These are phyloP conservation scores for Oscheius sp. DNA, from an alignment of 2,888 invertebrate species.

Conservation along the genomic window DNA sequence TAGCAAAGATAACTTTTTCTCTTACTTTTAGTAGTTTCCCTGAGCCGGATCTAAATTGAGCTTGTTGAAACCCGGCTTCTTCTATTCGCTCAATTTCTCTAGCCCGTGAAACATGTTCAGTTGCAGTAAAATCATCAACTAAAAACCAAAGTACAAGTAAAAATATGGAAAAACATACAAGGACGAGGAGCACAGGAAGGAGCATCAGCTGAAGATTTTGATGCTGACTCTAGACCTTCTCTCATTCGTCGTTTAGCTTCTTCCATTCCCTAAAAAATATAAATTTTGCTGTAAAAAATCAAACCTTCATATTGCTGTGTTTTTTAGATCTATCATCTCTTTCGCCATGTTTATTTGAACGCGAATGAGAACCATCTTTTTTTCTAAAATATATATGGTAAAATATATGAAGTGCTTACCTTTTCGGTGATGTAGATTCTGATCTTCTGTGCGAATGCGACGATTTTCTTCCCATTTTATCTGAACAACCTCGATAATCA, in stretches of 20 bases:
- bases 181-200: conserved; percentile 14
- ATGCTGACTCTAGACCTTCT: conserved; percentile 22
- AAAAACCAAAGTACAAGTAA: background rate
- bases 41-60: conserved; percentile 23
- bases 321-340: background rate
- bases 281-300: background rate
- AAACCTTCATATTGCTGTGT: background rate
- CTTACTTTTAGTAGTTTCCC: background rate
- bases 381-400: no score
- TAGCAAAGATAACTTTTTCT: background rate
- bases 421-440: background rate
- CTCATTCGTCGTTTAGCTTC: conserved; percentile 31
- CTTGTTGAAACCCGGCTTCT: conserved; percentile 29
- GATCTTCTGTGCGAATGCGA: no score
- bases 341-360: background rate
- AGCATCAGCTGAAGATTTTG: background rate
- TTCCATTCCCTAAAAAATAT: conserved; percentile 10
- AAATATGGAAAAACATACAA: background rate
- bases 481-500: background rate
- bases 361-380: background rate
- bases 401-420: background rate
- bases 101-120: conserved; percentile 27
- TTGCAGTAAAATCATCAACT: conserved; percentile 6
- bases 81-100: conserved; percentile 33
- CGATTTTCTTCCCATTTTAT: background rate